Base-by-base conservation (phyloP, 1,140 invertebrate genomes). In the Triops longicaudatus region DNA sequence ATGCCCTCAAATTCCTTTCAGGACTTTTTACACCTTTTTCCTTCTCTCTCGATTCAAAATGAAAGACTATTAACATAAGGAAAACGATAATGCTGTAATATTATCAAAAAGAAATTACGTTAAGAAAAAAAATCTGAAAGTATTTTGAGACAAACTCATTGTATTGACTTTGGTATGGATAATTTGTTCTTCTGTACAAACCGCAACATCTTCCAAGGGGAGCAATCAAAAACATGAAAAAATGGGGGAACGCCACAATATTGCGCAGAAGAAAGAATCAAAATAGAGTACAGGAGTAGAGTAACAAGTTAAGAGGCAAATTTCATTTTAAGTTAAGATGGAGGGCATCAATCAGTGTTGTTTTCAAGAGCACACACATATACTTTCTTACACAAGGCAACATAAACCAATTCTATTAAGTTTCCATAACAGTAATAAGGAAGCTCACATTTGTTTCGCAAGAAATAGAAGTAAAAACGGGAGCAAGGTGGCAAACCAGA, bases 141-240 rank as follows among this genome's bases (percentile, higher is more conserved):
- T 7, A 2, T 37, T 37, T 37, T 7, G 31, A 63, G 50, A 14
- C 50, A 63, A 63, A 63, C 50, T 63, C 50, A 63, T 63, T 63
- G 50, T 63, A 63, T 63, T 63, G 50, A 63, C 50, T 63, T 63
- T 63, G 50, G 50, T 63, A 63, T 63, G 50, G 50, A 63, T 63
- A 63, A 63, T 22, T 63, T 63, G 31, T 63, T 63, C 50, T n/a
- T 63, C 50, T 63, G 50, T 63, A 63, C 50, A 63, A 63, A 63
- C 50, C 50, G 22, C 50, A 63, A 63, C 22, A 63, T 63, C 50
- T 14, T 63, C 50, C 50, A 63, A 22, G 50, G 31, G 31, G 31
- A 37, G 50, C 14, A 63, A 9, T 63, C 9, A 22, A 63, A 63
- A 63, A 63, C 50, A 63, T 7, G 31, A 37, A 37, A 63, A 63